Evolutionary conservation across 2,888 invertebrate genomes (phyloP).

Genomic region (Blomia tropicalis): DNA sequence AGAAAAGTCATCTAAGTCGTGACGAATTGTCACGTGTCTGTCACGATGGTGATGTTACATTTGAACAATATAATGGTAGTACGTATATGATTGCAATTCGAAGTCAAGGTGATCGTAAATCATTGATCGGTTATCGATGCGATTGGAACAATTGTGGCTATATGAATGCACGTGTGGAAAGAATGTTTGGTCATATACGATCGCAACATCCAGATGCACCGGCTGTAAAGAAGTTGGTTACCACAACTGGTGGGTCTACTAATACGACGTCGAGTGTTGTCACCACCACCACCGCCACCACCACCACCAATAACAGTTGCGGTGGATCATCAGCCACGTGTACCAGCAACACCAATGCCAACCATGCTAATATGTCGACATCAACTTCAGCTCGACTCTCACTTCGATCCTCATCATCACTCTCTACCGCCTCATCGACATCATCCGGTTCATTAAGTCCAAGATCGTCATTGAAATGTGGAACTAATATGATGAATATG

Average conservation of each 20-base stretch:
- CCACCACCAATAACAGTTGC: too few species aligned
- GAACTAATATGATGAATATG: background rate
- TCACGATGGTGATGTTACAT: constrained; percentile 8
- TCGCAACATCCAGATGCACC: constrained; percentile 14
- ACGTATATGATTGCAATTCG: constrained; percentile 14
- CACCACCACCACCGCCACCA: background rate
- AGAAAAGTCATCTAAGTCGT: constrained; percentile 17
- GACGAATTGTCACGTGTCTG: constrained; percentile 13
- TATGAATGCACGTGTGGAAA: constrained; percentile 15
- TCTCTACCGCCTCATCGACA: constrained; percentile 3
- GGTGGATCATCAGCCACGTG: too few species aligned
- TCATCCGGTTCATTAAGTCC: constrained; percentile 8
- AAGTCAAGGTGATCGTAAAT: constrained; percentile 7
- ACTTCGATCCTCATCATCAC: constrained; percentile 8
- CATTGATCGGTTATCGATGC: constrained; percentile 9
- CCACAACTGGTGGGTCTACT: background rate
- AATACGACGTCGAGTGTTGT: background rate
- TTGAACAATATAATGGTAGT: constrained; percentile 1
- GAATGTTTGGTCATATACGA: constrained; percentile 14
- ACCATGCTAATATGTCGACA: too few species aligned
- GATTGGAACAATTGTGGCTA: constrained; percentile 13
- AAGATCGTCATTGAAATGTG: background rate
- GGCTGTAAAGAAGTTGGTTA: constrained; percentile 9
- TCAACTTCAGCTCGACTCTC: constrained; percentile 8
- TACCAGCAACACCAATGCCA: background rate